Conservation (phyloP, 2,888 invertebrate species). For the Synanthedon vespiformis region DNA sequence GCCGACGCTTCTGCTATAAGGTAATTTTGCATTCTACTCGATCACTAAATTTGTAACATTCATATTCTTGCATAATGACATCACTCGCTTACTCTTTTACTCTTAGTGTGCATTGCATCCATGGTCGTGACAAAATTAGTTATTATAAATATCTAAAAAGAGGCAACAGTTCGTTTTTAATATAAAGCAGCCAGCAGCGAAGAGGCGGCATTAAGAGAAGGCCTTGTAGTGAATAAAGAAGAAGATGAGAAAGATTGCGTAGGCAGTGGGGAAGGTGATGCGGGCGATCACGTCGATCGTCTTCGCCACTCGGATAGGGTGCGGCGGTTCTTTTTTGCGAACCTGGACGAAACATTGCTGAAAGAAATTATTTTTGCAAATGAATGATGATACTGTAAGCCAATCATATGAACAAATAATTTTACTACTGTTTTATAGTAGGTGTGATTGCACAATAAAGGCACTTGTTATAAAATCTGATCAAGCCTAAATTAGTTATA, state of each 20-base stretch:
- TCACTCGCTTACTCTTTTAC: slow-evolving; percentile 5
- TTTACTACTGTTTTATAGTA: neutral
- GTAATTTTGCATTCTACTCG: slow-evolving; percentile 26
- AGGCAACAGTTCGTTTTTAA: slow-evolving; percentile 13
- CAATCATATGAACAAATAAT: slow-evolving; percentile 22
- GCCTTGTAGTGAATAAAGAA: slow-evolving; percentile 96
- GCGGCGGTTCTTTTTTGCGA: slow-evolving; percentile 91
- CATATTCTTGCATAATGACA: slow-evolving; percentile 31
- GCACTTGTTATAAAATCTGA: too few species aligned
- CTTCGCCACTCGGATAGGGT: slow-evolving; percentile 93
- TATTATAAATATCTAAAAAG: slow-evolving; percentile 29
- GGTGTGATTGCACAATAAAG: neutral
- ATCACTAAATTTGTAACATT: slow-evolving; percentile 22
- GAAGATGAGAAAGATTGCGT: slow-evolving; percentile 92
- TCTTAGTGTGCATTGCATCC: slow-evolving; percentile 13
- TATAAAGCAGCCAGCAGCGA: slow-evolving; percentile 32
- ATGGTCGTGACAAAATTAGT: slow-evolving; percentile 33
- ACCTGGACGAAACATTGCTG: slow-evolving; percentile 88
- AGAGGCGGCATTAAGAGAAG: slow-evolving; percentile 74
- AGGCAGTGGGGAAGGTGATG: slow-evolving; percentile 93
- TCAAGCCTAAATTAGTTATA: too few species aligned
- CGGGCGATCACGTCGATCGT: slow-evolving; percentile 95
- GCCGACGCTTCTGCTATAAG: slow-evolving; percentile 26
- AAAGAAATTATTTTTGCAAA: slow-evolving; percentile 46
- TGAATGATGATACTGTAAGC: slow-evolving; percentile 50